Percentiles rank a stretch among this genome's conserved stretches.
Evolutionary conservation across 2,113 vertebrate genomes (phyloP).

Genomic region (Oxygymnocypris stewartii): DNA sequence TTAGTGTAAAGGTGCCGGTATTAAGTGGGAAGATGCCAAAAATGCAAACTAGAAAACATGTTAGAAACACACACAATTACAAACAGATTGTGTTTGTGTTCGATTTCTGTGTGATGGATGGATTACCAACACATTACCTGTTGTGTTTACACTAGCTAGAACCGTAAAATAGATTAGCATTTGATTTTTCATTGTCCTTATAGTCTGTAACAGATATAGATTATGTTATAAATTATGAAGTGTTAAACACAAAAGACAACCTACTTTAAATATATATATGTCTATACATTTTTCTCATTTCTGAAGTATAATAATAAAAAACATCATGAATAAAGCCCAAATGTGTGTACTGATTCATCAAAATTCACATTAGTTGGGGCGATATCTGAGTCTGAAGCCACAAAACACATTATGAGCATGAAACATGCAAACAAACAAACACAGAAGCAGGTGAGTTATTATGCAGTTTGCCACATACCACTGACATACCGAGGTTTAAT

Average conservation of each 20-base stretch:
- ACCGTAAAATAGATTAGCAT: not conserved
- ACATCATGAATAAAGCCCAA: not conserved
- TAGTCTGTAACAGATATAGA: not conserved
- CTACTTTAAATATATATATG: not conserved
- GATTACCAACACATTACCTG: not conserved
- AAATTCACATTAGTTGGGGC: conserved; percentile 67
- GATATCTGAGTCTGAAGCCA: conserved; percentile 40
- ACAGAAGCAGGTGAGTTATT: conserved; percentile 45
- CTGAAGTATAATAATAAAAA: not conserved
- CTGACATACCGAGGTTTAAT: not conserved
- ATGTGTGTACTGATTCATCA: conserved; percentile 51
- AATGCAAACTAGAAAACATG: not conserved
- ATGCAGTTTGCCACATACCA: conserved; percentile 58
- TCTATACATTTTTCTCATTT: not conserved
- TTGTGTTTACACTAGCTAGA: not conserved
- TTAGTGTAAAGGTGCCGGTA: not conserved
- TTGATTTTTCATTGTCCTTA: not conserved
- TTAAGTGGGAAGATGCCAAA: not conserved
- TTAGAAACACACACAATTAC: not conserved
- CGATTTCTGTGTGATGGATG: not conserved
- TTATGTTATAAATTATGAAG: not conserved
- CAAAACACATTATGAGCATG: conserved; percentile 33
- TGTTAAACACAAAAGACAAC: not conserved
- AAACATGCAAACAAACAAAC: conserved; percentile 44
- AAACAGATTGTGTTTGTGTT: not conserved